Conservation (phyloP, 2,888 invertebrate species). For the Ichneumoninae sp. region DNA sequence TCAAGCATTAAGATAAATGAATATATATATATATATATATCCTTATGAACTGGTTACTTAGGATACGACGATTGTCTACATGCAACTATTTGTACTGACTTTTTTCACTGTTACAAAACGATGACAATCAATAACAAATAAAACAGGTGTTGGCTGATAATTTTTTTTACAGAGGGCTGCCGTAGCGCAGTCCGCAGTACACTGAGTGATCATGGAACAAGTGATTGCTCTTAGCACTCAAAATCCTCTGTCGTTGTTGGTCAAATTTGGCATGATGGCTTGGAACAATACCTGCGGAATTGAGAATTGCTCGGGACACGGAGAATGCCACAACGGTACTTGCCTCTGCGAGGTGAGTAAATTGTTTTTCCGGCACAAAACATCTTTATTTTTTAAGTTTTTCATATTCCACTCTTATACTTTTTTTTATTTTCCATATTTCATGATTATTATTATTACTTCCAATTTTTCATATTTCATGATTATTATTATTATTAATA, state of each 20-base stretch:
- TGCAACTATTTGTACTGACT: not conserved
- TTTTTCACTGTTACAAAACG: not conserved
- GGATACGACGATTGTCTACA: not conserved
- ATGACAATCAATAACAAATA: not conserved
- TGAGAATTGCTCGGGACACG: constrained; percentile 94
- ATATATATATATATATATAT: no score
- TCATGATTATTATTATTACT: no score
- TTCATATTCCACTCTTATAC: no score
- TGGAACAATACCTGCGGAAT: constrained; percentile 87
- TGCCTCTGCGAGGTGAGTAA: constrained; percentile 93
- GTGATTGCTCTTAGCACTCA: constrained; percentile 82
- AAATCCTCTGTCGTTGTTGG: constrained; percentile 83
- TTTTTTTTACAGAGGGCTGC: constrained; percentile 73
- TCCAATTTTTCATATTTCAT: no score
- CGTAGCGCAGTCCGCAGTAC: constrained; percentile 74
- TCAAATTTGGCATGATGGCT: constrained; percentile 83
- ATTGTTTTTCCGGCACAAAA: not conserved
- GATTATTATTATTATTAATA: no score
- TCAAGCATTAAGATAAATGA: no score
- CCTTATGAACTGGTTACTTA: no score
- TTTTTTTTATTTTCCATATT: no score
- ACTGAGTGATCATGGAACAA: constrained; percentile 81
- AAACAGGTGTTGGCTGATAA: not conserved
- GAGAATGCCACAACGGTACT: constrained; percentile 96
- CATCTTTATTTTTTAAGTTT: not conserved